Percentiles rank a stretch among this genome's conserved stretches.
These are phyloP conservation scores for Pelusios castaneus DNA, from an alignment of 2,113 vertebrate genomes.

Conservation along the genomic window DNA sequence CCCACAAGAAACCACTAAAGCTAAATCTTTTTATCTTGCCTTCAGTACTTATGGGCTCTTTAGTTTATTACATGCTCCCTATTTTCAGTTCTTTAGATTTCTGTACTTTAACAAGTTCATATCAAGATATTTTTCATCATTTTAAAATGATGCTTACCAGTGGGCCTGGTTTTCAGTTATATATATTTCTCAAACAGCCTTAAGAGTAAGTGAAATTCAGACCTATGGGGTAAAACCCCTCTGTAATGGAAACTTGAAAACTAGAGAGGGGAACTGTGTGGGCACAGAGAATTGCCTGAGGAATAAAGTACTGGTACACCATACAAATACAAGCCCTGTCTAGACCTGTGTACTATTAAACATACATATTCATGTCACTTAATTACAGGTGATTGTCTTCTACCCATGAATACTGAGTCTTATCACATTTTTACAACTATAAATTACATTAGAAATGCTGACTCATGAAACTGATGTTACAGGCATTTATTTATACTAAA, in stretches of 20 bases:
- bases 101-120: not conserved
- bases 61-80: not conserved
- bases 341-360: not conserved
- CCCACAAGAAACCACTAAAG: not conserved
- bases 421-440: not conserved
- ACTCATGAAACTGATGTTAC: not conserved
- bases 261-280: not conserved
- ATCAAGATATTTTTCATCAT: not conserved
- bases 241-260: not conserved
- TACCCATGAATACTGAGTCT: rapidly evolving
- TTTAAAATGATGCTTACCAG: not conserved
- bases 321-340: not conserved
- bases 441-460: not conserved
- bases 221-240: not conserved
- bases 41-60: not conserved
- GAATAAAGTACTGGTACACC: not conserved
- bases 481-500: not conserved
- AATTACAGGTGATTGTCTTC: not conserved
- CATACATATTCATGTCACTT: not conserved
- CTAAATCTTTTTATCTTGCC: not conserved
- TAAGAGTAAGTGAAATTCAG: not conserved
- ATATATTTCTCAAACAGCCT: not conserved
- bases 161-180: not conserved
- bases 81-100: not conserved
- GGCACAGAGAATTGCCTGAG: not conserved